Evolutionary conservation across 2,888 invertebrate genomes (phyloP).

Genomic region (Yponomeuta cagnagella): DNA sequence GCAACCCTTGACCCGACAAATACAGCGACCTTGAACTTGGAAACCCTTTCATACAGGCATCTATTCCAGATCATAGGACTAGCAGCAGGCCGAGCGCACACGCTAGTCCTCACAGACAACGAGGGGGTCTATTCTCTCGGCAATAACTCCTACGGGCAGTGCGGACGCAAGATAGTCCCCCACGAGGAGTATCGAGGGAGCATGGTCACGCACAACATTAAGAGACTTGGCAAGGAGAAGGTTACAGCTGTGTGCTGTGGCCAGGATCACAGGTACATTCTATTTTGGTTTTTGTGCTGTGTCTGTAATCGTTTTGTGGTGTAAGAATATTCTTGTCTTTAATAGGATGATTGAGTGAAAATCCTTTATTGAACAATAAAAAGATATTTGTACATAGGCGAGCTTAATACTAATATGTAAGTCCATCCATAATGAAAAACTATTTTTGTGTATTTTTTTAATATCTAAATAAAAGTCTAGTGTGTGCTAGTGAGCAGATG

Average conservation of each 20-base stretch:
- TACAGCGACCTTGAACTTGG: no score
- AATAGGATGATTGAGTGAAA: no score
- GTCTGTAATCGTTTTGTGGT: not conserved
- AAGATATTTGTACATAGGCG: no score
- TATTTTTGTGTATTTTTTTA: no score
- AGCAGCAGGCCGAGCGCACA: slow-evolving; percentile 92
- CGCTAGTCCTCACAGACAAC: slow-evolving; percentile 83
- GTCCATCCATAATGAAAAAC: no score
- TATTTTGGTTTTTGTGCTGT: not conserved
- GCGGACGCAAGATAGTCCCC: slow-evolving; percentile 86
- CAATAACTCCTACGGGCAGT: slow-evolving; percentile 96
- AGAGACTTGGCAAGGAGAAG: slow-evolving; percentile 75
- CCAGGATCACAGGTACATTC: slow-evolving; percentile 88
- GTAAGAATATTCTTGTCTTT: no score
- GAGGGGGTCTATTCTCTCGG: slow-evolving; percentile 91
- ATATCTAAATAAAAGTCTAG: no score
- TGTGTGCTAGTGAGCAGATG: no score
- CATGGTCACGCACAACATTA: slow-evolving; percentile 80
- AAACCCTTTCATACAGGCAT: no score
- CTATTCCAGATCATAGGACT: slow-evolving; percentile 53
- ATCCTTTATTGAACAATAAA: no score
- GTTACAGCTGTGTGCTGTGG: slow-evolving; percentile 87
- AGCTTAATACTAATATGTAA: no score
- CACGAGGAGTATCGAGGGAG: slow-evolving; percentile 84
- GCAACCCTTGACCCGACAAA: no score